Conservation (phyloP, 2,888 invertebrate genomes). For the Hermaeophaga mercurialis region DNA sequence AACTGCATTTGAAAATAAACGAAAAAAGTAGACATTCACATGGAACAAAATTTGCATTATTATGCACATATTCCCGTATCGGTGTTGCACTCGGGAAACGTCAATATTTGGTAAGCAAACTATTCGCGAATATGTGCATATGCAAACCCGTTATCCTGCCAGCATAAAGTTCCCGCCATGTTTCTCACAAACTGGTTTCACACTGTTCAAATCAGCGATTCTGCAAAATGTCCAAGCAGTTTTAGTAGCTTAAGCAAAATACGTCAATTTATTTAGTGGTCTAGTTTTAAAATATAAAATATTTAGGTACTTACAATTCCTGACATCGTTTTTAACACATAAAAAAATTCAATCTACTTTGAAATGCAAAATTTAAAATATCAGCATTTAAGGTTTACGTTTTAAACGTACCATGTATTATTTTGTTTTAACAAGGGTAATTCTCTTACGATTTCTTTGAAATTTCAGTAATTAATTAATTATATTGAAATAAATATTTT, state of each 20-base stretch:
- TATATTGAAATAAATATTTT: no score
- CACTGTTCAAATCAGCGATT: constrained; percentile 18
- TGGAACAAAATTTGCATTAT: constrained; percentile 23
- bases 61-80: constrained; percentile 20
- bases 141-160: constrained; percentile 22
- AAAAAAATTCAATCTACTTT: no score
- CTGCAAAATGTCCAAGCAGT: constrained; percentile 11
- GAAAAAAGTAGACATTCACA: neutral
- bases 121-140: constrained; percentile 21
- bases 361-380: no score
- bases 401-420: no score
- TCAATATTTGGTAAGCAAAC: constrained; percentile 22
- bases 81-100: constrained; percentile 14
- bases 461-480: no score
- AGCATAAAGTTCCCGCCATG: constrained; percentile 24
- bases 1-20: neutral
- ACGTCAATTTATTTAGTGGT: no score
- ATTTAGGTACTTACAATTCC: no score
- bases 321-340: no score
- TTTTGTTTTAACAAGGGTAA: no score
- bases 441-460: no score
- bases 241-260: constrained; percentile 15
- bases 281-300: no score
- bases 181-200: constrained; percentile 20
- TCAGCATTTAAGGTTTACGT: no score